Evolutionary conservation across 2,113 vertebrate species (phyloP).

Genomic region (Sinocyclocheilus anophthalmus): DNA sequence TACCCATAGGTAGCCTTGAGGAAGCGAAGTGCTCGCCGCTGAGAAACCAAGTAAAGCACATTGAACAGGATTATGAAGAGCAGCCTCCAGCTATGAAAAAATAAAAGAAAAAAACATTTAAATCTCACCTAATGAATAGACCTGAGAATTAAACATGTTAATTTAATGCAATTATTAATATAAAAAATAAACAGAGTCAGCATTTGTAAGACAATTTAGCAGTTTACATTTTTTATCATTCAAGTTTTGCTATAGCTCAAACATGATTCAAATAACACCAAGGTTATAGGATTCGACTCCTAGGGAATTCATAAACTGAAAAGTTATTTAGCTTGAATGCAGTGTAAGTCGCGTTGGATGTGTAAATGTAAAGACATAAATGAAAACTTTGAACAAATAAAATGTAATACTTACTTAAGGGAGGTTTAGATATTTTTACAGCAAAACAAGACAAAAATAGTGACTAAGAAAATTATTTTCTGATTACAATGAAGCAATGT

Average conservation of each 20-base stretch:
- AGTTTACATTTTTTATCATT: too few species aligned
- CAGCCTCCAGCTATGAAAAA: slow-evolving; percentile 79
- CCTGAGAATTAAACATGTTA: neutral
- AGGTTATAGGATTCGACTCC: neutral
- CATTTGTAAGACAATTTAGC: too few species aligned
- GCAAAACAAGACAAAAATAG: neutral
- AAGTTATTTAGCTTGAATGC: neutral
- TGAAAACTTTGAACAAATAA: too few species aligned
- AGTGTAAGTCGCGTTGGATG: neutral
- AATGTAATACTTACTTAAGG: neutral
- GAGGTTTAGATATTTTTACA: neutral
- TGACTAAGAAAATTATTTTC: neutral
- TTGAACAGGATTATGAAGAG: slow-evolving; percentile 89
- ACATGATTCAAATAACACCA: neutral
- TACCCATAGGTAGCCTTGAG: slow-evolving; percentile 97
- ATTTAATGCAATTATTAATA: too few species aligned
- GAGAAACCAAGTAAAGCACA: slow-evolving; percentile 89
- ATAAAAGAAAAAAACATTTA: slow-evolving; percentile 25
- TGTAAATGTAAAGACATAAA: neutral
- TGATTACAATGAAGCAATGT: neutral
- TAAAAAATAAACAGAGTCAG: neutral
- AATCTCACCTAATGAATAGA: neutral
- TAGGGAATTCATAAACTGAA: neutral
- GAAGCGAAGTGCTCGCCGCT: slow-evolving; percentile 87
- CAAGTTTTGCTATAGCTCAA: too few species aligned